Evolutionary conservation across 2,113 vertebrate genomes (phyloP), one percentile per base, ranked within the genome.

Genomic region (Pyxicephalus adspersus): DNA sequence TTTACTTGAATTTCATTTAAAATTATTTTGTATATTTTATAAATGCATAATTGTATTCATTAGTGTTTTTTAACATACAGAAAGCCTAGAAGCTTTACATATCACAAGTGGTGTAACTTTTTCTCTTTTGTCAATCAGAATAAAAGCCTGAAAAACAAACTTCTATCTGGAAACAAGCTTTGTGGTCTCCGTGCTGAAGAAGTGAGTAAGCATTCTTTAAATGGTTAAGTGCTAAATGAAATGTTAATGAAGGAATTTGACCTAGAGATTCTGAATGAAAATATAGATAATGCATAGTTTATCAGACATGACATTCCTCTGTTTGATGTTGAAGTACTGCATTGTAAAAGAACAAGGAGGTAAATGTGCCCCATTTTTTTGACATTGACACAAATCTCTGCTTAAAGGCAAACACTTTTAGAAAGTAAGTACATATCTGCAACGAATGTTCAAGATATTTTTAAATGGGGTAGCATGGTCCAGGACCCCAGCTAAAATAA

Each of bases 101-200:
- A 38, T 38, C 34, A 38, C 5, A n/a, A 38, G 9, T 2, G 34
- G 2, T 38, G 34, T 5, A 38, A 38, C 5, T 38, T 38, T 45
- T 1, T 38, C 38, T 45, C 15, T 45, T 45, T 45, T 45, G 11
- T 45, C 2, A 15, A 9, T 68, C 90, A 99, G 98, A 98, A 99
- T 90, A 99, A 99, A 95, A 98, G 98, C 89, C 90, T 99, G 90
- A 99, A 98, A 93, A 98, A 89, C 76, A 99, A 99, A 87, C 94
- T 99, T 2, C 89, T 98, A 67, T 98, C 97, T 2, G 98, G 98
- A 87, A 95, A 91, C 88, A 99, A 98, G 87, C 93, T 98, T 28
- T 98, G 98, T 85, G 97, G 97, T 5, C 94, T 97, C 82, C 96
- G 96, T 4, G 95, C 96, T 84, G 98, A 98, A 86, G 96, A 98